Evolutionary conservation across 2,113 vertebrate species (phyloP).

Genomic region (Megaptera novaeangliae): DNA sequence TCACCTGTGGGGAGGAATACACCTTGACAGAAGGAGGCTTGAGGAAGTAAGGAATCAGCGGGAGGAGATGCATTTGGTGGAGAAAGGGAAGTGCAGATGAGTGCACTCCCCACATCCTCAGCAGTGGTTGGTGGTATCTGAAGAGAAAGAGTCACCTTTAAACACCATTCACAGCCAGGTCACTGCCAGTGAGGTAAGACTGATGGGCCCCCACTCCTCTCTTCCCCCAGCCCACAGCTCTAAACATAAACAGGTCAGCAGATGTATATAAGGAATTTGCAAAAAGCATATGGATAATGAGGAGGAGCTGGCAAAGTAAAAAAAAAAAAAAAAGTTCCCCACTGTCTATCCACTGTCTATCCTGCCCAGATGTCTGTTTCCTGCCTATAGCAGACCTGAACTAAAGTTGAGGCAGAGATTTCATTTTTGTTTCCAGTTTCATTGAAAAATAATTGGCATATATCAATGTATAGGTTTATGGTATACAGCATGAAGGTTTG

Average conservation of each 20-base stretch:
- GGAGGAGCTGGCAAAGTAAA: background rate
- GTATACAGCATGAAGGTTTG: background rate
- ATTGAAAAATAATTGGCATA: background rate
- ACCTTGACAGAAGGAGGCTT: background rate
- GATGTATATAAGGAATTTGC: too few species aligned
- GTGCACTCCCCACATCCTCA: background rate
- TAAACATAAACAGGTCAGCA: background rate
- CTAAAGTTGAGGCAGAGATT: background rate
- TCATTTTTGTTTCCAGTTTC: background rate
- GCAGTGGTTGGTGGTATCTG: background rate
- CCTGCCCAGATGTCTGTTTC: background rate
- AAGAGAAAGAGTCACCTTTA: background rate
- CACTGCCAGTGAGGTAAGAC: background rate
- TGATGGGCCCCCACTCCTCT: fast-evolving
- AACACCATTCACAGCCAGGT: background rate
- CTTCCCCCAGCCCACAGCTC: background rate
- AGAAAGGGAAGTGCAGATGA: background rate
- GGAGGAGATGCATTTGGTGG: background rate
- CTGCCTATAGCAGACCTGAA: background rate
- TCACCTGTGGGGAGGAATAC: background rate
- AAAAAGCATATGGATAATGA: background rate
- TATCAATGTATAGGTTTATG: background rate
- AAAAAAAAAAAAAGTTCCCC: background rate
- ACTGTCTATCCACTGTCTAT: background rate
- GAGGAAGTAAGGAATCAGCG: background rate